Conservation (phyloP, 2,888 invertebrate genomes). For the Meghimatium bilineatum region DNA sequence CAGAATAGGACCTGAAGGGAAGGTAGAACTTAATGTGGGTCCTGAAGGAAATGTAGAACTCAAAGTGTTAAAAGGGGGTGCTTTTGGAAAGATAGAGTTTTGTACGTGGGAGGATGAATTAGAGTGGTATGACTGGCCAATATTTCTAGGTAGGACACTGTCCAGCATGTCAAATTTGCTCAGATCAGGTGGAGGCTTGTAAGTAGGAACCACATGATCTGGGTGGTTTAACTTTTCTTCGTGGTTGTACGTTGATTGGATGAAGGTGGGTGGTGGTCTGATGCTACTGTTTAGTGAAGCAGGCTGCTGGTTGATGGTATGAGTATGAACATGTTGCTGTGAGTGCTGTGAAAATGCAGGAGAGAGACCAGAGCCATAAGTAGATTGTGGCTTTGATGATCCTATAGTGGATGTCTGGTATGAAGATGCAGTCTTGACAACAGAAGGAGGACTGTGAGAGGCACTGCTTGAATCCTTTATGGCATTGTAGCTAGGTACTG, state of each 20-base stretch:
- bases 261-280: constrained; percentile 36
- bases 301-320: constrained; percentile 48
- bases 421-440: constrained; percentile 29
- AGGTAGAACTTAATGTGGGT: constrained; percentile 44
- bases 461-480: constrained; percentile 37
- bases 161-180: constrained; percentile 47
- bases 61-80: constrained; percentile 21
- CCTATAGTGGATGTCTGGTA: constrained; percentile 41
- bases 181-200: constrained; percentile 43
- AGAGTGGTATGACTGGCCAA: constrained; percentile 39
- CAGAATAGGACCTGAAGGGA: constrained; percentile 26
- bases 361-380: background rate
- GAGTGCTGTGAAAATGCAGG: constrained; percentile 49
- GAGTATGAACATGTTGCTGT: constrained; percentile 55
- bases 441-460: constrained; percentile 26
- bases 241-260: constrained; percentile 2
- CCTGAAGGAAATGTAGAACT: constrained; percentile 46
- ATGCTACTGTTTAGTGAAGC: constrained; percentile 14
- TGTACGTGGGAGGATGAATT: constrained; percentile 28
- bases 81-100: constrained; percentile 35
- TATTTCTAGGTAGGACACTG: constrained; percentile 52
- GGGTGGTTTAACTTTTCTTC: constrained; percentile 33
- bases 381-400: background rate
- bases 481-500: constrained; percentile 52
- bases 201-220: constrained; percentile 41